Conservation (phyloP, 2,113 vertebrate genomes). For the Leptodactylus fuscus region DNA sequence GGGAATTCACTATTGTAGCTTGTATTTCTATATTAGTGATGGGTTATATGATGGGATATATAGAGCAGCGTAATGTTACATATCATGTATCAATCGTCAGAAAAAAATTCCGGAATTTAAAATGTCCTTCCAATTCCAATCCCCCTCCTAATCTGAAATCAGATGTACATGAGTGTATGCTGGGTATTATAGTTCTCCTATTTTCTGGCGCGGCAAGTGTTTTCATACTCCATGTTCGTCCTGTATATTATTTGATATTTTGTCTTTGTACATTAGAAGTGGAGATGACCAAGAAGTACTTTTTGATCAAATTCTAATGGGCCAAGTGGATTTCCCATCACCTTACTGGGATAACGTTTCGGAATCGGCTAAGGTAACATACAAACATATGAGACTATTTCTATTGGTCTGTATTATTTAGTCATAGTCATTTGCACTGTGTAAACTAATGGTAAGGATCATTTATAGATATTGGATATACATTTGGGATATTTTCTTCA, state of each 20-base stretch:
- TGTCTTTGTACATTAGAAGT: constrained; percentile 71
- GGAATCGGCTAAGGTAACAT: constrained; percentile 87
- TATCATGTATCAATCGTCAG: too few species aligned
- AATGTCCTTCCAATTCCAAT: too few species aligned
- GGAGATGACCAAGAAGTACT: constrained; percentile 91
- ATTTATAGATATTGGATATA: neutral
- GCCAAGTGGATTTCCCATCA: constrained; percentile 90
- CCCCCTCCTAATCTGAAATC: too few species aligned
- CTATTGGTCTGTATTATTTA: neutral
- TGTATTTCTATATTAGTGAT: neutral
- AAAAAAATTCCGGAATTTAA: too few species aligned
- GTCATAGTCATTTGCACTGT: neutral
- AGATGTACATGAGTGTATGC: too few species aligned
- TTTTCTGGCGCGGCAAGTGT: too few species aligned
- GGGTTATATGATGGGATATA: neutral
- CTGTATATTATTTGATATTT: too few species aligned
- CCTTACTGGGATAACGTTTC: constrained; percentile 95
- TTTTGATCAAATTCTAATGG: constrained; percentile 93
- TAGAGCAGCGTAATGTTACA: neutral
- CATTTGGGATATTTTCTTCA: neutral
- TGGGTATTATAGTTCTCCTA: too few species aligned
- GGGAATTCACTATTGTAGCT: neutral
- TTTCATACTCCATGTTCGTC: too few species aligned
- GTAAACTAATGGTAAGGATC: neutral
- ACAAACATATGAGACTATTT: neutral